phyloP scores from a whole-genome alignment of 2,797 vertebrate genomes.

The Gymnocypris eckloni region DNA sequence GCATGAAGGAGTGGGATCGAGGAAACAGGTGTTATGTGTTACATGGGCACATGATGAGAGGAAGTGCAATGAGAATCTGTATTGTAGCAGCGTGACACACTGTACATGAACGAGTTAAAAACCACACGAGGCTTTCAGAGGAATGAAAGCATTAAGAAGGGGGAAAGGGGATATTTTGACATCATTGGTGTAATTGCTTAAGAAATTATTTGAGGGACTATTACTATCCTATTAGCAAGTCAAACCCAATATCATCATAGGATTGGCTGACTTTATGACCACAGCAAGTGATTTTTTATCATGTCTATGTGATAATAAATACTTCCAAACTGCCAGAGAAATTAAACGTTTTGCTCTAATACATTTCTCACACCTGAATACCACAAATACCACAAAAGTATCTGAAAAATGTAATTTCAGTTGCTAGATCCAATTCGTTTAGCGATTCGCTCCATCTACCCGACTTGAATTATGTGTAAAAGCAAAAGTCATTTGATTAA shows the following conservation, averaged over 20 bases:
- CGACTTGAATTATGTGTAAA: constrained; percentile 7
- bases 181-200: constrained; percentile 14
- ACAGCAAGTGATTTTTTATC: background rate
- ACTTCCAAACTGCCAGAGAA: constrained; percentile 16
- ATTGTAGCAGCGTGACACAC: constrained; percentile 55
- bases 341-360: background rate
- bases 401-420: background rate
- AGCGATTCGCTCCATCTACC: constrained; percentile 14
- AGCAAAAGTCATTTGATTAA: constrained; percentile 32
- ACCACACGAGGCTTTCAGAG: constrained; percentile 25
- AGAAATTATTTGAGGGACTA: constrained; percentile 19
- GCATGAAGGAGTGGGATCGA: background rate
- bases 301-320: constrained; percentile 7
- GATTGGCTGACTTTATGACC: constrained; percentile 20
- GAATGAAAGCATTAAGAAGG: constrained; percentile 19
- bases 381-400: constrained; percentile 28
- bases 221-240: constrained; percentile 36
- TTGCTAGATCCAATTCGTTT: constrained; percentile 11
- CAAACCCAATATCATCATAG: constrained; percentile 25
- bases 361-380: constrained; percentile 20
- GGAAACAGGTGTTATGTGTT: constrained; percentile 69
- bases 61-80: constrained; percentile 59
- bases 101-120: constrained; percentile 32
- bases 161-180: background rate
- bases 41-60: constrained; percentile 42